These are phyloP conservation scores for Drosophila acutilabella DNA, from an alignment of 2,888 invertebrate species.

Conservation along the genomic window DNA sequence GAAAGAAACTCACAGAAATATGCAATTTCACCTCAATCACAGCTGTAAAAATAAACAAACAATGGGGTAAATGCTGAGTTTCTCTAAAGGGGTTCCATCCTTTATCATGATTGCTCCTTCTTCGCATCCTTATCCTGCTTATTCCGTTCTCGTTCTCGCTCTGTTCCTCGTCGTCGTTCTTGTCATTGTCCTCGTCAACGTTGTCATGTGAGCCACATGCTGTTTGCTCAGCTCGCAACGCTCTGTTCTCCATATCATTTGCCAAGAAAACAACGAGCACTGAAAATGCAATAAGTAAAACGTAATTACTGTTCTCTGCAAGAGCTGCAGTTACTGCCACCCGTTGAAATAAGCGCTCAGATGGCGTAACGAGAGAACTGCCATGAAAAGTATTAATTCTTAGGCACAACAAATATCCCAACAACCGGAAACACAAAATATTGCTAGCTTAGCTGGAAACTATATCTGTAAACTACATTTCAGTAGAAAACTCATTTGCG, in stretches of 20 bases:
- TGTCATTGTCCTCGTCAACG: constrained; percentile 5
- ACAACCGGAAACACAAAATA: no score
- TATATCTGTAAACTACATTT: neutral
- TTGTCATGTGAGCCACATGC: constrained; percentile 56
- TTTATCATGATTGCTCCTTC: neutral
- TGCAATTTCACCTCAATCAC: constrained; percentile 81
- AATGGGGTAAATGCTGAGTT: constrained; percentile 53
- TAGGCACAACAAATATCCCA: neutral
- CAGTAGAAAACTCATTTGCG: neutral
- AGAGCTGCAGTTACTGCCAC: neutral
- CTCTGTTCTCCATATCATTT: constrained; percentile 32
- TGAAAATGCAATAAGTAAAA: constrained; percentile 43
- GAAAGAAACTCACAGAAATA: constrained; percentile 74
- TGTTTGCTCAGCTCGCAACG: constrained; percentile 40
- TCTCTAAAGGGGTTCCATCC: constrained; percentile 17
- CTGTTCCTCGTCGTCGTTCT: neutral
- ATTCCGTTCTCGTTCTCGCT: constrained; percentile 16
- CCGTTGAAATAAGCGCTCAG: no score
- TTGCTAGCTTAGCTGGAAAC: no score
- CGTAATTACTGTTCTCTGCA: constrained; percentile 41
- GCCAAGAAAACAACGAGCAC: constrained; percentile 9
- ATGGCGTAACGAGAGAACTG: neutral
- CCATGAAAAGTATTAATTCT: constrained; percentile 18
- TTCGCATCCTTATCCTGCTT: constrained; percentile 7
- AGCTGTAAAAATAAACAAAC: constrained; percentile 78